Conservation (phyloP, 2,888 invertebrate genomes). For the Hypomecis atomaria region DNA sequence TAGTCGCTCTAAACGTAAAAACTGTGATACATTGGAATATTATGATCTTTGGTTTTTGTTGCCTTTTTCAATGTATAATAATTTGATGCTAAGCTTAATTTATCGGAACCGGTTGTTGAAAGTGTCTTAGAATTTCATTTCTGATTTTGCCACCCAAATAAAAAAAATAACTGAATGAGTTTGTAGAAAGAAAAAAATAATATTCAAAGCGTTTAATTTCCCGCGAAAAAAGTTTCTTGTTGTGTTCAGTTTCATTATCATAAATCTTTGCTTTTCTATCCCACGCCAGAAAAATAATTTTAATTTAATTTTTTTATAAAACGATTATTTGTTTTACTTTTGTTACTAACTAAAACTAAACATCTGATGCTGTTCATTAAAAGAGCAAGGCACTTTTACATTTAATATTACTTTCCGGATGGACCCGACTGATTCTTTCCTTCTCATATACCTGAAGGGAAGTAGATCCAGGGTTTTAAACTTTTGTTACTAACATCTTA, state of each 20-base stretch:
- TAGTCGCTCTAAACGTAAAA: neutral
- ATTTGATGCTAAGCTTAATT: neutral
- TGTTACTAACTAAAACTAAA: neutral
- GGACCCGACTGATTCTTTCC: too few relatives aligned
- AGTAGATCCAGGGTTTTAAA: too few relatives aligned
- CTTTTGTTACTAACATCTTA: too few relatives aligned
- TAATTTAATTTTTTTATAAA: too few relatives aligned
- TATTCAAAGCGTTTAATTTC: neutral
- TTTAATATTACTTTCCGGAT: too few relatives aligned
- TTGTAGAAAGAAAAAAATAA: neutral
- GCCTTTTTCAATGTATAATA: neutral
- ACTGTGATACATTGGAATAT: neutral
- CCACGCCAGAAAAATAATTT: too few relatives aligned
- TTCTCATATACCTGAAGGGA: too few relatives aligned
- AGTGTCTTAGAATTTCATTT: neutral
- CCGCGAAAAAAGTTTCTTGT: too few relatives aligned
- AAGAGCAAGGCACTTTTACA: too few relatives aligned
- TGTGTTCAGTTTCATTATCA: neutral
- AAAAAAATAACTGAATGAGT: neutral
- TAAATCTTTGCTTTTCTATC: neutral
- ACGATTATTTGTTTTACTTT: neutral
- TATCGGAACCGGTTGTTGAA: neutral
- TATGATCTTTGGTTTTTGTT: too few relatives aligned
- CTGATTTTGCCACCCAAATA: neutral
- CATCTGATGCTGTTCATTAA: too few relatives aligned